Base-by-base conservation (phyloP, 1,140 invertebrate species). In the Alviniconcha marisindica region DNA sequence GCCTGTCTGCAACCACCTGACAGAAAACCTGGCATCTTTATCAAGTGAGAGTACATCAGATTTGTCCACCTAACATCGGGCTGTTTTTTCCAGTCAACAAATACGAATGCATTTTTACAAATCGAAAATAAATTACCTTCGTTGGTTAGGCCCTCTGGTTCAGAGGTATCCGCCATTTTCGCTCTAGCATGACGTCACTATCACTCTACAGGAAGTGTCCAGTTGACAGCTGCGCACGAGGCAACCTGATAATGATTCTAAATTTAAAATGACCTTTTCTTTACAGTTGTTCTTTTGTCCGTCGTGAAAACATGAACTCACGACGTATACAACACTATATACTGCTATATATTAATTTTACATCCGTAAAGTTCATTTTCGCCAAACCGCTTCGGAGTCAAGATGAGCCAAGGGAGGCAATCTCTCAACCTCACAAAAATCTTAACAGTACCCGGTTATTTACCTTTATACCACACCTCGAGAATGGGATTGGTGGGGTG, bases 121-220 rank as follows among this genome's bases (percentile, higher is more conserved):
- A 76, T 38, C 40, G 73, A 76, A 42, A 7, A 44, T 4, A 63
- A 24, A 38, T 15, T 76, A 76, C 73, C 73, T 76, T 76, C 73
- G 40, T 76, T 44, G n/a, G 38, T 44, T n/a, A 44, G 42, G 73
- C 36, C 73, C 73, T 76, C 73, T 76, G 73, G n/a, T 76, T 76
- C 24, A n/a, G 73, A 76, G 73, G 73, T 42, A 40, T 76, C 73
- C 73, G 73, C 73, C 73, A 76, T 76, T 76, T 76, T 76, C 73
- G 38, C 42, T 76, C 73, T 76, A 38, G 73, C 73, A 76, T 76
- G 73, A 76, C 73, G 73, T 76, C 73, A 76, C 31, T 15, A 36
- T 44, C 31, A 44, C 28, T 5, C 24, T n/a, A 76, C 73, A 76
- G 73, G 73, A 76, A 76, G 73, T 76, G 73, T 38, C 42, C 42